Evolutionary conservation across 2,113 vertebrate species (phyloP), one percentile per base, ranked within the genome.

Genomic region (Dunckerocampus dactyliophorus): DNA sequence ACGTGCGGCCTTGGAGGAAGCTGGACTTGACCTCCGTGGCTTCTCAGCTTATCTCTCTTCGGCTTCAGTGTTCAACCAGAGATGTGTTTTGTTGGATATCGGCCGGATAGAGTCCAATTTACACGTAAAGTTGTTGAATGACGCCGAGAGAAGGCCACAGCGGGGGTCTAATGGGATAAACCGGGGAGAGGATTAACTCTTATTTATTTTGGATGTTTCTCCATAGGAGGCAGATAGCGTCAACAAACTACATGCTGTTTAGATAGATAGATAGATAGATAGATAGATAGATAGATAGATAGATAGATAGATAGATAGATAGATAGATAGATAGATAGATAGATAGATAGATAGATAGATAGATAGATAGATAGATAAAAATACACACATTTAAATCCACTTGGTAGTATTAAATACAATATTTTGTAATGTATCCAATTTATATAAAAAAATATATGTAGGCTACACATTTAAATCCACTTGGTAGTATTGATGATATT

Each of bases 131-230:
- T 56, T 67, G 72, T 55, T 71, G 71, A 76, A 81, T 85, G 74
- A 77, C 69, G 82, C 28, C 67, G 52, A 14, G 12, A 43, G 65
- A 74, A 80, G 65, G 71, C 84, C 80, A 56, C 79, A 63, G 69
- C 71, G 52, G 86, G 85, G 71, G 61, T 71, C 79, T 88, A 88
- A 87, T 84, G 77, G 63, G 87, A 90, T 89, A 76, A 89, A 73
- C 67, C 79, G 72, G 76, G 75, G 77, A 75, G 69, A 77, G 74
- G 85, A 87, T 90, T 85, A 89, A 59, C 60, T 15, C 70, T 3
- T 83, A 58, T 89, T 88, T 86, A 81, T 87, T 88, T 85, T 83
- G 81, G 79, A 82, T 85, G 81, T 87, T 87, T 80, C 83, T 88
- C 82, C 49, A 21, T 31, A 62, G 79, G 78, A 79, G 80, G 64